Percentiles rank a stretch among this genome's conserved stretches.
phyloP scores from a whole-genome alignment of 2,113 vertebrate genomes.

The Opisthocomus hoazin region DNA sequence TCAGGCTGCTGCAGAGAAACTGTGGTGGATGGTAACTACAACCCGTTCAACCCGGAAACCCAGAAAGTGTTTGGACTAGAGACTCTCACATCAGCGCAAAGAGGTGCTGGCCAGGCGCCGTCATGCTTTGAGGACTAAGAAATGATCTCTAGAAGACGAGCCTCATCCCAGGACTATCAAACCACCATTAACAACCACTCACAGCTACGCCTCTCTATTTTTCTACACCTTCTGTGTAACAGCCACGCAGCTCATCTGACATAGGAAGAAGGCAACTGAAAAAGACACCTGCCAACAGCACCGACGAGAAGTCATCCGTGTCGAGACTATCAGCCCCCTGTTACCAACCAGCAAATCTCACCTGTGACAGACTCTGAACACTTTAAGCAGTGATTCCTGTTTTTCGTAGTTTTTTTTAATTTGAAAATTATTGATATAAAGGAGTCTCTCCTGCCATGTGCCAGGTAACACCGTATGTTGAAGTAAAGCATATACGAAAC shows the following conservation, averaged over 20 bases:
- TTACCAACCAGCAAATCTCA: background rate
- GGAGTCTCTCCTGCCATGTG: background rate
- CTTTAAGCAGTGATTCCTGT: background rate
- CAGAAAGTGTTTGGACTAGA: background rate
- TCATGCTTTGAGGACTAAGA: background rate
- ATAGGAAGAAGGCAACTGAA: background rate
- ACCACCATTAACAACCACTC: background rate
- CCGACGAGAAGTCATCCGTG: background rate
- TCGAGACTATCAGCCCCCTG: background rate
- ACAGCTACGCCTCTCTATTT: background rate
- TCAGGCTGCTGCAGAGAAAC: background rate
- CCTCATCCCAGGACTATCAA: background rate
- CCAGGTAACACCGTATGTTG: background rate
- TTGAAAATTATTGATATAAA: background rate
- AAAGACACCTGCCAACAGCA: background rate
- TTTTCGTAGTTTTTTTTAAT: background rate
- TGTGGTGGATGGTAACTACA: background rate
- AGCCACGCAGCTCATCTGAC: background rate
- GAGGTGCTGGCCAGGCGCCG: too few species aligned
- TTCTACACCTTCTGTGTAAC: background rate
- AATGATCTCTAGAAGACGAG: background rate
- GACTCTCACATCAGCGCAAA: background rate
- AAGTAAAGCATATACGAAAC: background rate
- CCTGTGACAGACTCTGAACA: background rate
- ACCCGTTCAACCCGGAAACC: background rate